Conservation (phyloP, 37 sponge, comb jelly and placozoan species). For the Mnemiopsis leidyi region DNA sequence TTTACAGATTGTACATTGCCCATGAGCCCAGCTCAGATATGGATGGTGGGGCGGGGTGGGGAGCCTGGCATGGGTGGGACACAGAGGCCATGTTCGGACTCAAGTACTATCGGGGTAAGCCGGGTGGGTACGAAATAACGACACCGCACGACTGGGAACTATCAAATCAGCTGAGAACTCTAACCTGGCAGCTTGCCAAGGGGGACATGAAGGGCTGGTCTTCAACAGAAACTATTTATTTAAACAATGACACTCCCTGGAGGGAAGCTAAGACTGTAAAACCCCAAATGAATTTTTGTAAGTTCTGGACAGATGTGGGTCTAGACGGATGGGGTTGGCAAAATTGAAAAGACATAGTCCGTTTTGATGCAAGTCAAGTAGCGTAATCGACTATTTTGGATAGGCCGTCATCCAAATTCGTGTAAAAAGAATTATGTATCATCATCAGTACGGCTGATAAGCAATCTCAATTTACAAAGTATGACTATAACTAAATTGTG, state of each 20-base stretch:
- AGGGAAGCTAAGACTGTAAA: not conserved
- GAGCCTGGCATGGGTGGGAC: conserved; percentile 63
- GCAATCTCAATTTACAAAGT: no score
- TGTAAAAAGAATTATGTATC: no score
- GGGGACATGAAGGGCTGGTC: not conserved
- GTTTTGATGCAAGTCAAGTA: no score
- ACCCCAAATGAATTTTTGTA: not conserved
- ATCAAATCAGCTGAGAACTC: not conserved
- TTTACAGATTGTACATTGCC: conserved; percentile 13
- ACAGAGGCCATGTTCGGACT: conserved; percentile 59
- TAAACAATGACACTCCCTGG: conserved; percentile 7
- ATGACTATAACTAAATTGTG: not conserved
- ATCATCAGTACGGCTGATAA: no score
- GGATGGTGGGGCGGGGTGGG: not conserved
- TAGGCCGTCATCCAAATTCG: no score
- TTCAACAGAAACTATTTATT: not conserved
- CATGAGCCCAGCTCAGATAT: not conserved
- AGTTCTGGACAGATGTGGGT: not conserved
- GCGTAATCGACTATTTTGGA: no score
- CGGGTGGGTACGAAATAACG: not conserved
- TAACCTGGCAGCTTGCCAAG: not conserved
- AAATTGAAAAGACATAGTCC: no score
- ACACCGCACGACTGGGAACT: not conserved
- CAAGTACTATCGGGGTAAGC: not conserved
- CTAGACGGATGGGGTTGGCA: conserved; percentile 60